Evolutionary conservation across 2,797 vertebrate genomes (phyloP).

Genomic region (Dendrocincla tyrannina): DNA sequence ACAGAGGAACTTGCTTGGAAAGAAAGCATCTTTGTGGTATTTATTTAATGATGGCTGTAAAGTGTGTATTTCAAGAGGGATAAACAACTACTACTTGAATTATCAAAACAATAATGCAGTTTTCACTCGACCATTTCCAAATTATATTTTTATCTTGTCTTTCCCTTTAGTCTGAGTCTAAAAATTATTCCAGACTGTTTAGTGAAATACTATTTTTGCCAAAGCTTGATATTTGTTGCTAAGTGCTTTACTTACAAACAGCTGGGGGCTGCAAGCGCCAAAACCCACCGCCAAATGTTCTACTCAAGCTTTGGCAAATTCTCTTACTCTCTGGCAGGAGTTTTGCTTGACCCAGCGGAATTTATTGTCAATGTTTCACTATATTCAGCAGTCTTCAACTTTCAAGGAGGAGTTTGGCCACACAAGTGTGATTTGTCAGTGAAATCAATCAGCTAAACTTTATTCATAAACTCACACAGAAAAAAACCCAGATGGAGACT

Average conservation of each 20-base stretch:
- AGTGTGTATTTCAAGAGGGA: neutral
- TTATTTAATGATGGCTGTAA: neutral
- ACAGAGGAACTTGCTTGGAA: neutral
- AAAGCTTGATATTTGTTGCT: conserved; percentile 16
- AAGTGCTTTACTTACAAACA: conserved; percentile 31
- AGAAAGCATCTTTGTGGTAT: neutral
- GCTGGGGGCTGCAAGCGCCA: neutral
- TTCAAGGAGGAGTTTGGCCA: neutral
- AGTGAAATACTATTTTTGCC: conserved; percentile 2
- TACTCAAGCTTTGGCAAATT: conserved; percentile 17
- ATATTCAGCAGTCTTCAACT: conserved; percentile 23
- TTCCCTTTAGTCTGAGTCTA: conserved; percentile 1
- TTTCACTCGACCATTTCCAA: neutral
- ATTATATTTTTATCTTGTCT: neutral
- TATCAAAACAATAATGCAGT: neutral
- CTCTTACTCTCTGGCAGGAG: neutral
- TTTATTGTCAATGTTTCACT: conserved; percentile 14
- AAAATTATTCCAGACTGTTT: neutral
- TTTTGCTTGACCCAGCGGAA: neutral
- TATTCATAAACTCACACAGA: neutral
- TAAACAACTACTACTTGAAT: neutral
- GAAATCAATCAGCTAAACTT: neutral
- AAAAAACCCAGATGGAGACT: neutral
- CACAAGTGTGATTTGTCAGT: neutral
- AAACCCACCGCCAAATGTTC: conserved; percentile 5